Evolutionary conservation across 2,797 vertebrate species (phyloP), one percentile per base, ranked within the genome.

Genomic region (Oceanodroma leucorhoa): DNA sequence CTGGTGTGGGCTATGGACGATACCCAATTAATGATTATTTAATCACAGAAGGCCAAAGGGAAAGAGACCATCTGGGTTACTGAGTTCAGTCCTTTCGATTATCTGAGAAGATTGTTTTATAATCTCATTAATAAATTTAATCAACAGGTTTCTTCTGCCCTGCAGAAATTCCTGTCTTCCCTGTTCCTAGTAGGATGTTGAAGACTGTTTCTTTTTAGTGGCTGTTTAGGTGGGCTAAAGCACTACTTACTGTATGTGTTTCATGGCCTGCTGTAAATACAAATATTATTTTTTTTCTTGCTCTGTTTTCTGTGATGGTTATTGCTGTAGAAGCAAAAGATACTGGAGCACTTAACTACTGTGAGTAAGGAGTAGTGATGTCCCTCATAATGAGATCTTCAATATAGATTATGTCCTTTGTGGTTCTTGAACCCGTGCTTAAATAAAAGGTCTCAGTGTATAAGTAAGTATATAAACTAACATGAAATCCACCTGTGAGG

Each of bases 91-190:
- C 17, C 27, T 87, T 94, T 83, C 0, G 26, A 78, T 96, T 87
- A 71, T 32, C 53, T 71, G 20, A 81, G 60, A 86, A 92, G 27
- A 46, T 50, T 57, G 26, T 54, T 94, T 71, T 88, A 64, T 89
- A 83, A 78, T 88, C 61, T 93, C 41, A 80, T 91, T 77, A 78
- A 85, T 91, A 77, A 83, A 53, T 73, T 70, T 64, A 94, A 80
- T 89, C 51, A 83, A 50, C 65, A 67, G 4, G 14, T 89, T 89
- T 82, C 51, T 79, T 87, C 58, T 78, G 40, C 75, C 55, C 67
- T 87, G 50, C 40, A 87, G 75, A 80, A 87, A 51, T 80, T 55
- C 20, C 8, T 55, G 6, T 46, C 20, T 85, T 94, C 13, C 3
- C 4, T 0, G 5, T 13, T 93, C 11, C 10, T 67, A n/a, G 19